These are phyloP conservation scores for Sphecodes monilicornis DNA, from an alignment of 2,888 invertebrate species.

Conservation along the genomic window DNA sequence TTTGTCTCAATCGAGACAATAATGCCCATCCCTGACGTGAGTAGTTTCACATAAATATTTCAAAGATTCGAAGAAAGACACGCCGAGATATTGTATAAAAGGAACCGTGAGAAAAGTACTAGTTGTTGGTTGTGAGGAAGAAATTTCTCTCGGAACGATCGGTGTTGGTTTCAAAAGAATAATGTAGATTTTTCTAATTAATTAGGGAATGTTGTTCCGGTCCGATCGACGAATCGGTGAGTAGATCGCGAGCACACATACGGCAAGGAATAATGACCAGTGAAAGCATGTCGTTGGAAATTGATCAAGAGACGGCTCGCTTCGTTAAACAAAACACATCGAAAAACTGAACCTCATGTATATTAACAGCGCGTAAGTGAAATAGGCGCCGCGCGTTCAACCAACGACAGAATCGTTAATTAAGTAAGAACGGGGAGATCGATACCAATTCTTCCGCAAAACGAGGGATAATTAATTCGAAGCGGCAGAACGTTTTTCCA, in stretches of 20 bases:
- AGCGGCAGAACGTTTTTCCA: not conserved
- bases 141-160: no score
- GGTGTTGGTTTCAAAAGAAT: no score
- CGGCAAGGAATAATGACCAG: conserved; percentile 67
- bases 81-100: no score
- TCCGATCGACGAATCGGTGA: conserved; percentile 64
- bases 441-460: not conserved
- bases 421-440: conserved; percentile 1
- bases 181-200: not conserved
- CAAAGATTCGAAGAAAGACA: no score
- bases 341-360: conserved; percentile 39
- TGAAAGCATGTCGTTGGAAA: conserved; percentile 64
- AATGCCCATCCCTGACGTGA: no score
- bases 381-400: conserved; percentile 6
- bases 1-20: no score
- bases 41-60: no score
- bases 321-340: conserved; percentile 39
- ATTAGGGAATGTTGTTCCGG: not conserved
- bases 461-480: not conserved
- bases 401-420: conserved; percentile 34
- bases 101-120: no score
- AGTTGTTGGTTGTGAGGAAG: no score
- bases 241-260: conserved; percentile 58
- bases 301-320: conserved; percentile 48
- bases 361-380: conserved; percentile 52